Percentiles rank a stretch among this genome's conserved stretches.
Conservation (phyloP, 2,797 vertebrate species). For the Notoglanidium macrostoma region DNA sequence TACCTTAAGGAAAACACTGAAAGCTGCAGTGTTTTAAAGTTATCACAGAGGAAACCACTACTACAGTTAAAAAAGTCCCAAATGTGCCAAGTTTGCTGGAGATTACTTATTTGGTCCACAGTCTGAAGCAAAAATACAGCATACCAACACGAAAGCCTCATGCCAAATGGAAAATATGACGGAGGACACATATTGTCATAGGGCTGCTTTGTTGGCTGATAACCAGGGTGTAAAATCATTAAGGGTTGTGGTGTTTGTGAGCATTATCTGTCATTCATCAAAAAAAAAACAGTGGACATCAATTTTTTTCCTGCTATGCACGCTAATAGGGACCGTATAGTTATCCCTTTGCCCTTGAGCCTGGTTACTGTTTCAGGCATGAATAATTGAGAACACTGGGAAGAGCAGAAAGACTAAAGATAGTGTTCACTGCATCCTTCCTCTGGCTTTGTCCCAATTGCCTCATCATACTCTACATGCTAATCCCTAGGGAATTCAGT, state of each 20-base stretch:
- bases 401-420: slow-evolving; percentile 52
- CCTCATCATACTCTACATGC: slow-evolving; percentile 17
- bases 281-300: neutral
- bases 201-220: neutral
- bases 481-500: neutral
- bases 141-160: neutral
- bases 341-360: slow-evolving; percentile 51
- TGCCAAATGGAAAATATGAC: neutral
- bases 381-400: slow-evolving; percentile 73
- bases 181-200: neutral
- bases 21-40: neutral
- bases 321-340: slow-evolving; percentile 31
- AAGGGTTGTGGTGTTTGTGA: neutral
- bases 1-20: neutral
- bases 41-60: neutral
- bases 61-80: neutral
- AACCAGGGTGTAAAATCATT: too few species aligned
- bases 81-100: neutral
- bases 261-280: neutral
- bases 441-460: slow-evolving; percentile 34
- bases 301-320: slow-evolving; percentile 12
- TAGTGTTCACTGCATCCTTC: slow-evolving; percentile 49
- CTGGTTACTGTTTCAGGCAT: slow-evolving; percentile 71
- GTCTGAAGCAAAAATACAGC: neutral
- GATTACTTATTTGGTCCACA: neutral